phyloP scores from a whole-genome alignment of 2,888 invertebrate genomes.

The Marronus borbonicus region DNA sequence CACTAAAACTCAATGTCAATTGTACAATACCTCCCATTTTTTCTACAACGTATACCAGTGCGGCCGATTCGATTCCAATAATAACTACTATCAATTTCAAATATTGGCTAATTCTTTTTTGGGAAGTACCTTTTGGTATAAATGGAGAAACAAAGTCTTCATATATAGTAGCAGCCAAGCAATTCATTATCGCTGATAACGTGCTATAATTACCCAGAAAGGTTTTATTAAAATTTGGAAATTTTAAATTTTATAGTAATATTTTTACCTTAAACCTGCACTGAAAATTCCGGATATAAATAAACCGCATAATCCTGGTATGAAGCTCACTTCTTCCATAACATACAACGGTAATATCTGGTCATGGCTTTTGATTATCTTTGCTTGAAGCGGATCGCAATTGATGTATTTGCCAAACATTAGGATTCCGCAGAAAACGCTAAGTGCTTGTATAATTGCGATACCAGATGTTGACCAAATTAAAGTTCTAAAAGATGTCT shows the following conservation, averaged over 20 bases:
- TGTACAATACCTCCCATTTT: constrained; percentile 79
- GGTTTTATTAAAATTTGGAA: background rate
- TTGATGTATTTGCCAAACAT: constrained; percentile 77
- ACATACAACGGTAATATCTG: constrained; percentile 80
- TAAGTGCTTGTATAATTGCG: constrained; percentile 73
- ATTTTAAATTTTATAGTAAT: background rate
- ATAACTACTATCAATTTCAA: constrained; percentile 73
- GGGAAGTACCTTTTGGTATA: constrained; percentile 71
- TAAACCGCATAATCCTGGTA: constrained; percentile 82
- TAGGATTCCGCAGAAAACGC: constrained; percentile 75
- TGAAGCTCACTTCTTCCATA: constrained; percentile 77
- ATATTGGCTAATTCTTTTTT: constrained; percentile 73
- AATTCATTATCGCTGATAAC: constrained; percentile 77
- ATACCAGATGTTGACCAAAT: constrained; percentile 68
- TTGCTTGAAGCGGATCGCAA: constrained; percentile 78
- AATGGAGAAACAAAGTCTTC: constrained; percentile 76
- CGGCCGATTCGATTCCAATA: constrained; percentile 81
- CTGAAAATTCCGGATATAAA: constrained; percentile 84
- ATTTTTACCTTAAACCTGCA: constrained; percentile 76
- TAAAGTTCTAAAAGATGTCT: constrained; percentile 38
- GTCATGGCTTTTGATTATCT: constrained; percentile 74
- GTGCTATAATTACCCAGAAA: constrained; percentile 70
- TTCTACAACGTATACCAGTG: constrained; percentile 76
- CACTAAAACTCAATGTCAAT: constrained; percentile 76
- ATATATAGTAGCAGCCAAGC: constrained; percentile 77